A percentile compares a stretch with the other conserved stretches of the same genome.
Evolutionary conservation across 2,113 vertebrate genomes (phyloP).

Genomic region (Procavia capensis): DNA sequence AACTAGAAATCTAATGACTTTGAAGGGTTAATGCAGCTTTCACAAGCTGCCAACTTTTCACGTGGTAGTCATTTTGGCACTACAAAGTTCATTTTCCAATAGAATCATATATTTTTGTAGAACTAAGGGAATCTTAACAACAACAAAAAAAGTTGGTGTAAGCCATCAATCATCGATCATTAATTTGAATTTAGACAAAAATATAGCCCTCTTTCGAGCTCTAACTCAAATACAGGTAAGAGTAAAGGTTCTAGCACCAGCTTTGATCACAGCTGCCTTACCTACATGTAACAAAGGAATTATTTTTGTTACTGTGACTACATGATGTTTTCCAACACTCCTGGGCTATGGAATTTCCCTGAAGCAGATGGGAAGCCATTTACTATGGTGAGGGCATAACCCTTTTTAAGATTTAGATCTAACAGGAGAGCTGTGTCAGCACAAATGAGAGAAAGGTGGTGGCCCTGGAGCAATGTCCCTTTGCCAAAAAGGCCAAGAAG

Average conservation of each 20-base stretch:
- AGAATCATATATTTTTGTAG: background rate
- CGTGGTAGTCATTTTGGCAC: background rate
- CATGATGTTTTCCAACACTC: background rate
- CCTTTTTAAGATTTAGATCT: slow-evolving; percentile 56
- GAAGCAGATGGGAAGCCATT: slow-evolving; percentile 68
- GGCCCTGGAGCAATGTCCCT: background rate
- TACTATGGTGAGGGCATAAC: slow-evolving; percentile 46
- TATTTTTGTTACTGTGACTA: slow-evolving; percentile 55
- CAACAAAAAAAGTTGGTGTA: background rate
- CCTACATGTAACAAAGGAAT: slow-evolving; percentile 8
- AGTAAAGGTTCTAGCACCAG: background rate
- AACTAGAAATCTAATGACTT: background rate
- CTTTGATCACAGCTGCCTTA: background rate
- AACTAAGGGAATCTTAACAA: slow-evolving; percentile 52
- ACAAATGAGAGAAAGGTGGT: slow-evolving; percentile 29
- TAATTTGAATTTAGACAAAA: background rate
- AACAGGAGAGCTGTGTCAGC: slow-evolving; percentile 54
- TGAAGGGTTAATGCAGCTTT: slow-evolving; percentile 30
- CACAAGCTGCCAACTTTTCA: background rate
- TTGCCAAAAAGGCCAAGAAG: background rate
- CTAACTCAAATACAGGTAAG: background rate
- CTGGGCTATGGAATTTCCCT: slow-evolving; percentile 46
- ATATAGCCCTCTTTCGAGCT: background rate
- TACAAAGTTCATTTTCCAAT: background rate
- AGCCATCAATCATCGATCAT: background rate